Evolutionary conservation across 2,113 vertebrate species (phyloP), one percentile per base, ranked within the genome.

Genomic region (Platichthys flesus): DNA sequence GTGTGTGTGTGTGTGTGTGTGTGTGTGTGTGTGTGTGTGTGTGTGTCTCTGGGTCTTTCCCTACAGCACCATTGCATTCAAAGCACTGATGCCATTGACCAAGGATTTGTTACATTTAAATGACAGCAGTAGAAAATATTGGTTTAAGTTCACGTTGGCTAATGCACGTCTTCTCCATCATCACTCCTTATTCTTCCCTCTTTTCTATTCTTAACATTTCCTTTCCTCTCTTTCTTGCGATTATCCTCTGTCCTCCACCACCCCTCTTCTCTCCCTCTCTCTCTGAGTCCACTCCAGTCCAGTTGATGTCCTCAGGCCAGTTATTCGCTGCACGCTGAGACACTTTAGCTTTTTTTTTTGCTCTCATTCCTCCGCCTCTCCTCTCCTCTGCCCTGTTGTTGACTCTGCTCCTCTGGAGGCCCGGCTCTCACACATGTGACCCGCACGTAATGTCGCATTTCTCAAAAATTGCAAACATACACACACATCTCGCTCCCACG

Each of bases 321-420:
- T 84, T 79, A 78, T 84, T 82, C 4, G 45, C 69, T 70, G 82
- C 51, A 60, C 58, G 10, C 71, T 84, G 76, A 80, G 73, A 77
- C 74, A 63, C 72, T 63, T 71, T 82, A 1, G 10, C 71, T 18
- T 76, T 51, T 51, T 51, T 18, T 13, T 75, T 67, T 64, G 63
- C 65, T 79, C 72, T 63, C 74, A 65, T 69, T 75, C 63, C 49
- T 31, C 6, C 31, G 31, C 31, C 31, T 31, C 31, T 31, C 31
- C 31, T 31, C 31, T 31, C 31, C 31, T 57, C 75, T 52, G 0
- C 55, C 69, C 52, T 64, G 26, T 40, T 58, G 60, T 62, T 79
- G 31, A 42, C 54, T 78, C 60, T 42, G 71, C 18, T 63, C 21
- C 56, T 75, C 62, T 15, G 13, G 47, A 57, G 63, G 18, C 64